phyloP scores from a whole-genome alignment of 2,797 vertebrate genomes.

The Chiroxiphia lanceolata region DNA sequence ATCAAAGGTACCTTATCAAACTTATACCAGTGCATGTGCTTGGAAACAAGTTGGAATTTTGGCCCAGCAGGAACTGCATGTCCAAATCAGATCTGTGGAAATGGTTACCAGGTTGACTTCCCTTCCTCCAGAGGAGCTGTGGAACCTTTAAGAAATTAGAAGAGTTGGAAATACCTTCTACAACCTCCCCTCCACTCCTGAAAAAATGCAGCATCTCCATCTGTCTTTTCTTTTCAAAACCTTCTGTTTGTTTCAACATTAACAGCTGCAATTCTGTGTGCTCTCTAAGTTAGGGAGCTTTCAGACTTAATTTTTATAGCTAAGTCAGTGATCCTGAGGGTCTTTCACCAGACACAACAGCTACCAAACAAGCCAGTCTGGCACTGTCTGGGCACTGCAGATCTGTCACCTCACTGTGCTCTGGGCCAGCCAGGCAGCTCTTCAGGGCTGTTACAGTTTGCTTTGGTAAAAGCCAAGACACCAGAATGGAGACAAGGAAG shows the following conservation, averaged over 20 bases:
- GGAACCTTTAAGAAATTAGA: neutral
- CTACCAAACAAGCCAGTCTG: neutral
- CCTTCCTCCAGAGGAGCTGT: neutral
- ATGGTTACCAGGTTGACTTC: neutral
- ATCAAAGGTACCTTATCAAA: neutral
- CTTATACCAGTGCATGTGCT: neutral
- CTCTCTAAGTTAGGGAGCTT: neutral
- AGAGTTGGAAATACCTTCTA: neutral
- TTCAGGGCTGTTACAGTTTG: neutral
- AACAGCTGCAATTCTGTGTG: neutral
- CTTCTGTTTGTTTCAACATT: neutral
- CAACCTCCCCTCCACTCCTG: neutral
- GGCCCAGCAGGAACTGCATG: neutral
- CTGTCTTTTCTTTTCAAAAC: neutral
- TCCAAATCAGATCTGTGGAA: neutral
- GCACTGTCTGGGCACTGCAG: neutral
- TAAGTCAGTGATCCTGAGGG: neutral
- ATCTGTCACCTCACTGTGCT: neutral
- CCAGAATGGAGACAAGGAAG: neutral
- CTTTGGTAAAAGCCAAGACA: neutral
- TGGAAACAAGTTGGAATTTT: neutral
- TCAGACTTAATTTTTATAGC: neutral
- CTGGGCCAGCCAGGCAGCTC: neutral
- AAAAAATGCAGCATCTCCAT: neutral
- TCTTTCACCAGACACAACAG: neutral